phyloP scores from a whole-genome alignment of 1,140 invertebrate genomes.

The Drosophila quadrilineata region DNA sequence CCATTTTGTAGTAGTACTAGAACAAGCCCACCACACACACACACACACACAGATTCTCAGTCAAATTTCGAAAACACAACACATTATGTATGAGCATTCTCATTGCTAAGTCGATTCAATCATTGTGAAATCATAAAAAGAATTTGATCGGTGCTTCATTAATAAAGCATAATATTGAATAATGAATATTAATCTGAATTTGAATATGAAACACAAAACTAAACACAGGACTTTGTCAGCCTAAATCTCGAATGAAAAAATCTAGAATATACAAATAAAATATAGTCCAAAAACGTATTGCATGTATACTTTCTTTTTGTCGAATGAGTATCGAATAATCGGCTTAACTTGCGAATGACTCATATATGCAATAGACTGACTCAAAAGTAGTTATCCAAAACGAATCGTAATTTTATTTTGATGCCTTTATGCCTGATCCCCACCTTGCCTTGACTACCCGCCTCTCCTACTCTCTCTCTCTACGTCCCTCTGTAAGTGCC shows the following conservation, averaged over 20 bases:
- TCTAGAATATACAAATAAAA: no score
- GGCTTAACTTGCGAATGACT: slow-evolving; percentile 74
- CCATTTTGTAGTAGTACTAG: slow-evolving; percentile 20
- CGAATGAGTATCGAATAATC: slow-evolving; percentile 42
- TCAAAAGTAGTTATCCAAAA: slow-evolving; percentile 13
- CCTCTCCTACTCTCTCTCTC: background rate
- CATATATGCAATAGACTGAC: slow-evolving; percentile 47
- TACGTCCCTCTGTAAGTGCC: no score
- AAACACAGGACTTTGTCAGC: slow-evolving; percentile 38
- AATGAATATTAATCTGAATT: background rate
- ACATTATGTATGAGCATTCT: slow-evolving; percentile 71
- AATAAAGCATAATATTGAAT: background rate
- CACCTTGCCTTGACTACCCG: background rate
- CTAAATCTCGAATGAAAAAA: no score
- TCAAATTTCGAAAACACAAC: slow-evolving; percentile 30
- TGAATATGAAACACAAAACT: slow-evolving; percentile 22
- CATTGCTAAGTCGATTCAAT: slow-evolving; percentile 74
- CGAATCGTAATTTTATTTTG: slow-evolving; percentile 15
- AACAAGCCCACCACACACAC: slow-evolving; percentile 12
- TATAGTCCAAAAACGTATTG: background rate
- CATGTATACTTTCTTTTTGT: slow-evolving; percentile 2
- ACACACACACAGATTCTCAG: slow-evolving; percentile 30
- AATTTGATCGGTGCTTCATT: slow-evolving; percentile 37
- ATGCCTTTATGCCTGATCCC: no score
- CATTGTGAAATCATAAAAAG: slow-evolving; percentile 35